Percentiles rank a stretch among this genome's conserved stretches.
phyloP scores from a whole-genome alignment of 2,113 vertebrate species.

The Perccottus glenii region DNA sequence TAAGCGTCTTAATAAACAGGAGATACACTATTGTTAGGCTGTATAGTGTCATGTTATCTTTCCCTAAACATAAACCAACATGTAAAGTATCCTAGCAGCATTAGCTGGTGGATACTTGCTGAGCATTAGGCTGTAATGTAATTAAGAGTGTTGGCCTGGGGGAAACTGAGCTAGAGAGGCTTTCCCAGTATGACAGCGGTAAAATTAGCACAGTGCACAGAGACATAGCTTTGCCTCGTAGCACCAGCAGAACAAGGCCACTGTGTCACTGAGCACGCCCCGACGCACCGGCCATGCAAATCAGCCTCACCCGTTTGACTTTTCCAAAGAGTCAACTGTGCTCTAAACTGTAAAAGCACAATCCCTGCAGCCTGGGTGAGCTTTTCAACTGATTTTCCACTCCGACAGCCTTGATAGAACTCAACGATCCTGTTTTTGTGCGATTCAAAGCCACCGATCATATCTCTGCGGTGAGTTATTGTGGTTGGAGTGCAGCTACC shows the following conservation, averaged over 20 bases:
- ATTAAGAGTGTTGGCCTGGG: neutral
- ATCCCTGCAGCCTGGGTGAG: neutral
- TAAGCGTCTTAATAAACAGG: too few relatives aligned
- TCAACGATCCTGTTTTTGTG: neutral
- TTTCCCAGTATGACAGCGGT: slow-evolving; percentile 2
- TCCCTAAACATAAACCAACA: too few relatives aligned
- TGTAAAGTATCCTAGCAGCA: neutral
- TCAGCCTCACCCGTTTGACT: slow-evolving; percentile 11
- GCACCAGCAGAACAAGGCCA: slow-evolving; percentile 57
- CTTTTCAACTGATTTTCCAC: neutral
- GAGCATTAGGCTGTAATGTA: slow-evolving; percentile 1
- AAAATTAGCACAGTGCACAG: slow-evolving; percentile 27
- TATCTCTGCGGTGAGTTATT: slow-evolving; percentile 1
- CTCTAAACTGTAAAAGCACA: neutral
- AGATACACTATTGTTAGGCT: too few relatives aligned
- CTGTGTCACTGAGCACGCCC: slow-evolving; percentile 55
- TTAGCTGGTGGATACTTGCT: neutral
- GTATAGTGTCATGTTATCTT: too few relatives aligned
- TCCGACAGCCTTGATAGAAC: neutral
- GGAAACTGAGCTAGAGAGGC: slow-evolving; percentile 6
- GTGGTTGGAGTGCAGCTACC: neutral
- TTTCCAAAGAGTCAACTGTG: neutral
- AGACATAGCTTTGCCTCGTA: slow-evolving; percentile 9
- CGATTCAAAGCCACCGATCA: slow-evolving; percentile 10
- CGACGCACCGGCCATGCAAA: slow-evolving; percentile 32